Percentiles rank a stretch among this genome's conserved stretches.
phyloP scores from a whole-genome alignment of 2,797 vertebrate species.

The Holocentrus rufus region DNA sequence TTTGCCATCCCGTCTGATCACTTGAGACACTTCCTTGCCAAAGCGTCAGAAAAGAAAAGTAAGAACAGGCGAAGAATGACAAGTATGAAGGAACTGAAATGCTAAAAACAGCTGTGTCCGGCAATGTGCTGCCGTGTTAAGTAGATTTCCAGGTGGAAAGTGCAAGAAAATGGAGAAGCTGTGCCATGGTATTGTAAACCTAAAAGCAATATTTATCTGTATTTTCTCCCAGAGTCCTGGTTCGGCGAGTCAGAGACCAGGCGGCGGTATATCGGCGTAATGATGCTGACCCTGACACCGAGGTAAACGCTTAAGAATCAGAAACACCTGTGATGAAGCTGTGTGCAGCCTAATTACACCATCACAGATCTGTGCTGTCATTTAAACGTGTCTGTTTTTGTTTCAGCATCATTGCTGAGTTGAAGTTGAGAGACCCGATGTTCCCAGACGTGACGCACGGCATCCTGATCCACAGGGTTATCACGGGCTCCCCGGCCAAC shows the following conservation, averaged over 20 bases:
- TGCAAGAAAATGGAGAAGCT: background rate
- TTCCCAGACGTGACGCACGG: constrained; percentile 91
- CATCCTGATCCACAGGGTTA: constrained; percentile 92
- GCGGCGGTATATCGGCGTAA: constrained; percentile 93
- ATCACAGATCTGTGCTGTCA: background rate
- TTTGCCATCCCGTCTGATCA: constrained; percentile 96
- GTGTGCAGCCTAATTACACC: background rate
- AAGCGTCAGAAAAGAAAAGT: constrained; percentile 84
- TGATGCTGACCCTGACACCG: constrained; percentile 93
- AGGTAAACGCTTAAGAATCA: constrained; percentile 77
- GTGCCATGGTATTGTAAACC: background rate
- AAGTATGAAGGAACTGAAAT: background rate
- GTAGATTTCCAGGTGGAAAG: background rate
- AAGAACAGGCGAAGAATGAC: constrained; percentile 45
- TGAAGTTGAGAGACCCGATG: constrained; percentile 88
- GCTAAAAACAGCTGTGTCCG: background rate
- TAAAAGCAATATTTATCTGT: background rate
- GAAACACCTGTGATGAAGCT: background rate
- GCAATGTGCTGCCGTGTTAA: background rate
- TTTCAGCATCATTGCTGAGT: constrained; percentile 89
- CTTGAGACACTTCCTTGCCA: constrained; percentile 87
- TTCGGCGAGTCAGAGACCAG: constrained; percentile 79
- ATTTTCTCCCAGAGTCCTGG: constrained; percentile 82
- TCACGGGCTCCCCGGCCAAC: constrained; percentile 89
- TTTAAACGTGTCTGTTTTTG: background rate